phyloP scores from a whole-genome alignment of 2,113 vertebrate species.

The Oreochromis aureus region DNA sequence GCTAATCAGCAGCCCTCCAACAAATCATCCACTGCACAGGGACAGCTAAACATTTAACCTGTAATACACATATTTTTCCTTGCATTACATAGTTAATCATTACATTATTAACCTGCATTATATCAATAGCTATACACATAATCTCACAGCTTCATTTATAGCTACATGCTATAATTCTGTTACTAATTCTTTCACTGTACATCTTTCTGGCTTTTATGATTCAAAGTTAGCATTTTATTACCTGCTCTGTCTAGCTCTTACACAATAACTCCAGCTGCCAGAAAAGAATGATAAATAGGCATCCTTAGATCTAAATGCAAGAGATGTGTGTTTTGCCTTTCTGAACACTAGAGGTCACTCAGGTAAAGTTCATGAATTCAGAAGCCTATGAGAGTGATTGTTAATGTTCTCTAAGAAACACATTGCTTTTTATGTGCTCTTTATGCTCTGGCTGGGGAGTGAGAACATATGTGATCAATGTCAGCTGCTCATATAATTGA shows the following conservation, averaged over 20 bases:
- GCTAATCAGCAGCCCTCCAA: neutral
- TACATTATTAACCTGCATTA: neutral
- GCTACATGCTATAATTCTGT: neutral
- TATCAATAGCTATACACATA: neutral
- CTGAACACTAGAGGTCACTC: neutral
- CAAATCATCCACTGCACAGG: neutral
- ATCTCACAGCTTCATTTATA: neutral
- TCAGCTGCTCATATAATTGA: neutral
- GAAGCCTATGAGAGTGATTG: rapidly evolving
- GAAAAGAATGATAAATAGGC: neutral
- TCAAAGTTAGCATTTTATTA: neutral
- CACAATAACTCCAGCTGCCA: neutral
- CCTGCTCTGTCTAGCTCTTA: neutral
- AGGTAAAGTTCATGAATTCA: neutral
- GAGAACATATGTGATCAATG: neutral
- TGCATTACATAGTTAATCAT: neutral
- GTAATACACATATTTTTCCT: neutral
- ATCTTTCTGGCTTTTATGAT: neutral
- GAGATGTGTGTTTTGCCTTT: neutral
- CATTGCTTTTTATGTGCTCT: neutral
- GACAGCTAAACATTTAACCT: neutral
- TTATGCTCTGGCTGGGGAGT: neutral
- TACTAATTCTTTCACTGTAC: neutral
- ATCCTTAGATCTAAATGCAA: neutral
- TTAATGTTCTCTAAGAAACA: neutral